These are phyloP conservation scores for Tiliqua scincoides DNA, from an alignment of 2,113 vertebrate genomes.

Conservation along the genomic window DNA sequence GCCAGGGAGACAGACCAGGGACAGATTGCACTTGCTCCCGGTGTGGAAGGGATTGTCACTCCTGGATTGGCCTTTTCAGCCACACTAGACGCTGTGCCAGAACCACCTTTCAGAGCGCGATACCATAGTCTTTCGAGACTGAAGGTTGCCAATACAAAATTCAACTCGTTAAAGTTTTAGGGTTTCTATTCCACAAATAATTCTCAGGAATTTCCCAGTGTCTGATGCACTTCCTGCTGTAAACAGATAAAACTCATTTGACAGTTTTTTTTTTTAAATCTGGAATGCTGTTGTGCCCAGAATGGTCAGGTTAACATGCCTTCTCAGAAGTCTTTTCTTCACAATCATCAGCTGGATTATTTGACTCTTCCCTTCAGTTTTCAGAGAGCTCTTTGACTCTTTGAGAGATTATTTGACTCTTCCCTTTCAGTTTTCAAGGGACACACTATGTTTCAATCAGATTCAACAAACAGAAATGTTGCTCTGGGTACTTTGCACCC, in stretches of 20 bases:
- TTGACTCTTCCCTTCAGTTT: neutral
- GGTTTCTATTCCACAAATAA: neutral
- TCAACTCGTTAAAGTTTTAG: neutral
- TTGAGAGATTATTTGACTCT: no score
- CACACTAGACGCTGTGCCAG: no score
- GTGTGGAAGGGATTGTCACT: no score
- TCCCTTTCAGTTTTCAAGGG: no score
- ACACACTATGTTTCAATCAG: no score
- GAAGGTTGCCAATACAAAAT: no score
- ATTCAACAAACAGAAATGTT: no score
- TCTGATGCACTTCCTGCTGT: neutral
- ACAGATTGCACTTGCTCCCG: no score
- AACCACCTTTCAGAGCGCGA: no score
- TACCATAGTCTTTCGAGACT: no score
- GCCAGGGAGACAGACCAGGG: no score
- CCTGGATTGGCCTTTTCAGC: no score
- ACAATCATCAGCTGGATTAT: neutral
- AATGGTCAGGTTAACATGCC: neutral
- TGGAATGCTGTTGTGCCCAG: neutral
- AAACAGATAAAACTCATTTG: neutral
- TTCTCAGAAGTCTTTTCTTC: neutral
- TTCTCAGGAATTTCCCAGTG: neutral
- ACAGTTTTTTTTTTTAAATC: neutral
- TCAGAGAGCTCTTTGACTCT: neutral
- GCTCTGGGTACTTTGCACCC: neutral